Percentiles rank a stretch among this genome's conserved stretches.
Evolutionary conservation across 2,888 invertebrate genomes (phyloP).

Genomic region (Lepidocyrtoides sp.): DNA sequence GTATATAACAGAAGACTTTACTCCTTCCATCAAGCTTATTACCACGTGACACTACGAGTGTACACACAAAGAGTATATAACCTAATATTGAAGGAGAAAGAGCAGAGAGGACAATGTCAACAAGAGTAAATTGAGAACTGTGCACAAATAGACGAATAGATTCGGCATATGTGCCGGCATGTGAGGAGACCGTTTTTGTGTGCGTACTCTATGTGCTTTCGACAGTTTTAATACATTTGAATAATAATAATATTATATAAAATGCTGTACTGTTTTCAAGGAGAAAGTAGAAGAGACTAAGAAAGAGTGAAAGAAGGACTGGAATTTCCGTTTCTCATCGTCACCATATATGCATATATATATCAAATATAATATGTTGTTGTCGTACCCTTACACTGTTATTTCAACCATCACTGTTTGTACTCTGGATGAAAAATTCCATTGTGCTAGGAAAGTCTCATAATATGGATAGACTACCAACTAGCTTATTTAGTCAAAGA

Average conservation of each 20-base stretch:
- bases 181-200: slow-evolving; percentile 17
- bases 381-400: slow-evolving; percentile 5
- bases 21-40: slow-evolving; percentile 27
- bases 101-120: slow-evolving; percentile 59
- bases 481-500: not conserved
- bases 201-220: slow-evolving; percentile 47
- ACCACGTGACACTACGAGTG: not conserved
- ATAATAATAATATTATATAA: slow-evolving; percentile 24
- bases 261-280: slow-evolving; percentile 32
- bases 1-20: slow-evolving; percentile 11
- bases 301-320: slow-evolving; percentile 35
- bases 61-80: not conserved
- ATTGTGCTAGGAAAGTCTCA: not conserved
- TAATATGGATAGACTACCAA: not conserved
- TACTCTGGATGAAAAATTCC: slow-evolving; percentile 34
- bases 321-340: slow-evolving; percentile 49
- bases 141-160: slow-evolving; percentile 61
- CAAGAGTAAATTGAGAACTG: slow-evolving; percentile 70
- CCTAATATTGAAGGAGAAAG: slow-evolving; percentile 23
- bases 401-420: not conserved
- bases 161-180: slow-evolving; percentile 43
- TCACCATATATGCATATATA: too few relatives aligned
- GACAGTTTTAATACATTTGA: slow-evolving; percentile 58
- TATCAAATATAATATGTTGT: too few relatives aligned
- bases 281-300: slow-evolving; percentile 28